These are phyloP conservation scores for Leptobrachium ailaonicum DNA, from an alignment of 2,113 vertebrate genomes.

Conservation along the genomic window DNA sequence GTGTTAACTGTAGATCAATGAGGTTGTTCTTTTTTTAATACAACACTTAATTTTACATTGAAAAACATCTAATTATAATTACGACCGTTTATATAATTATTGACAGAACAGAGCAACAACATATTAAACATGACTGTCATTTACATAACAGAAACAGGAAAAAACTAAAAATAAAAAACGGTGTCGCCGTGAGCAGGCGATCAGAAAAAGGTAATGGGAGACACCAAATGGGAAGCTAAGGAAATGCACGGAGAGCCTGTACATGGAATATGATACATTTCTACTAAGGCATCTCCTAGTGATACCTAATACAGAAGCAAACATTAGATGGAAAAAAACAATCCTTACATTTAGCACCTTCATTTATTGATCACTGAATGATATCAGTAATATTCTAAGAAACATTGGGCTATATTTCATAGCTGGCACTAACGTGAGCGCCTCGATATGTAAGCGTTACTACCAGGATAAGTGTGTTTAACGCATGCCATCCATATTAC, in stretches of 20 bases:
- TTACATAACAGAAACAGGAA: neutral
- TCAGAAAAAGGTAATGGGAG: conserved; percentile 8
- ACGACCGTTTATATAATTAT: conserved; percentile 14
- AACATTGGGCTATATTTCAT: too few species aligned
- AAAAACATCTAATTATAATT: conserved; percentile 15
- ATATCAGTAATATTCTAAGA: too few species aligned
- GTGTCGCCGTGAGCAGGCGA: neutral
- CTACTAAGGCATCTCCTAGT: too few species aligned
- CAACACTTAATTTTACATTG: conserved; percentile 20
- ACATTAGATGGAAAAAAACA: too few species aligned
- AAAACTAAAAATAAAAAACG: neutral
- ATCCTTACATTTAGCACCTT: too few species aligned
- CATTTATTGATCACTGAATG: too few species aligned
- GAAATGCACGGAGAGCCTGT: conserved; percentile 1
- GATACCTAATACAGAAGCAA: too few species aligned
- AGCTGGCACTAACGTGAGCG: too few species aligned
- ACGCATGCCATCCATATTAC: too few species aligned
- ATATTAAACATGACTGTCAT: neutral
- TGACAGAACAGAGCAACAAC: neutral
- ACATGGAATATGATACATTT: neutral
- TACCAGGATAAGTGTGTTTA: too few species aligned
- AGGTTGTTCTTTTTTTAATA: conserved; percentile 2
- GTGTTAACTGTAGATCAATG: conserved; percentile 5
- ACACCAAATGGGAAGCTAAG: conserved; percentile 12
- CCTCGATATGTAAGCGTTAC: too few species aligned